phyloP scores from a whole-genome alignment of 2,113 vertebrate genomes.

The Saccopteryx bilineata region DNA sequence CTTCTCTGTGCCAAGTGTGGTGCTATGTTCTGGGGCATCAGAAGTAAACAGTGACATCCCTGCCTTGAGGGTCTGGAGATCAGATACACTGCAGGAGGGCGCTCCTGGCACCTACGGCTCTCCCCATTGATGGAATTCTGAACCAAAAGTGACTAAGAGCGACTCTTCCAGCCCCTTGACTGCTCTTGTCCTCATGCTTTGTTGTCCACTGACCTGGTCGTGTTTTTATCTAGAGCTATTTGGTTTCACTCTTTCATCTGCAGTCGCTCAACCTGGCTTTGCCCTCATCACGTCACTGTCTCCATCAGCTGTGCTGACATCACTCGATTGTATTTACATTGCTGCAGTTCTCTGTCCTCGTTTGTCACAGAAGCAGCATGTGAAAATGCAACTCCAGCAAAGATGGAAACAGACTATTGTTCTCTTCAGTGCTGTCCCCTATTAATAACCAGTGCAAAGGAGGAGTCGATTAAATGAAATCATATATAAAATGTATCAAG shows the following conservation, averaged over 20 bases:
- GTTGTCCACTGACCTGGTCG: background rate
- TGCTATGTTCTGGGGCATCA: background rate
- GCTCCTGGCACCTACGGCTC: background rate
- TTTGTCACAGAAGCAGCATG: slow-evolving; percentile 3
- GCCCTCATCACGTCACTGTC: slow-evolving; percentile 30
- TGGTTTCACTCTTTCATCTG: background rate
- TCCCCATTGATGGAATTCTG: background rate
- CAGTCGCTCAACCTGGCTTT: slow-evolving; percentile 23
- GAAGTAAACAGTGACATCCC: background rate
- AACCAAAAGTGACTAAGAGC: background rate
- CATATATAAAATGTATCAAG: slow-evolving; percentile 35
- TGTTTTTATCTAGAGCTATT: slow-evolving; percentile 29
- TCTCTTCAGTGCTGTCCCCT: background rate
- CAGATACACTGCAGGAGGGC: rapidly evolving
- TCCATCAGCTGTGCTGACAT: slow-evolving; percentile 66
- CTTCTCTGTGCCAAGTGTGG: background rate
- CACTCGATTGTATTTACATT: slow-evolving; percentile 58
- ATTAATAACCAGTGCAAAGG: background rate
- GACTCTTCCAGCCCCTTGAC: background rate
- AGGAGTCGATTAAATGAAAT: background rate
- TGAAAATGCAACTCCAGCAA: slow-evolving; percentile 17
- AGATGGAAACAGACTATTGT: background rate
- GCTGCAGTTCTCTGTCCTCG: slow-evolving; percentile 53
- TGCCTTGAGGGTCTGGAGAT: background rate
- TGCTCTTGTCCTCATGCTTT: background rate